Base-by-base conservation (phyloP, 2,888 invertebrate species). In the Sympetrum striolatum region DNA sequence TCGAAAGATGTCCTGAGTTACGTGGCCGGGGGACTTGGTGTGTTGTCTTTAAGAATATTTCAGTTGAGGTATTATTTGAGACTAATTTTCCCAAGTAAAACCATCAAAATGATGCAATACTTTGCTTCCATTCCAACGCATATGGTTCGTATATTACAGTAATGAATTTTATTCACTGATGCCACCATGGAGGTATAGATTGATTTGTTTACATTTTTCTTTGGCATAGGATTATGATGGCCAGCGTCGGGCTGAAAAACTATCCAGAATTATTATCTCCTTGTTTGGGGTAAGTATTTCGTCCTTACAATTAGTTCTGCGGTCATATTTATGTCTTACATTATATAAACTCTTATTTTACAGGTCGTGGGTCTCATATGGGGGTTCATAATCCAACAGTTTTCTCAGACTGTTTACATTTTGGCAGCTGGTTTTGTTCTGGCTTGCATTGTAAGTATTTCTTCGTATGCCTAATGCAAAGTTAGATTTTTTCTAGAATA, bases 311-410 rank as follows among this genome's bases (percentile, higher is more conserved):
- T 25, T 80, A 53, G 53, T 18, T 58, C 0, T 82, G 2, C 22
- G 31, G 25, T 91, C 39, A 15, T 35, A 2, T 35, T 2, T 48
- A 5, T 31, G 25, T n/a, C n/a, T 58, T 5, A 35, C 31, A 90
- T 18, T 14, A 58, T 73, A 60, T 12, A 79, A 64, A 73, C 82
- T 37, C 14, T 90, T 91, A 91, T 91, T 91, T 92, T 93, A 73
- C 92, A 96, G 96, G 94, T 96, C 91, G 97, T 98, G 90, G 99
- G 99, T 14, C 95, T 99, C 91, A 95, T 97, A 90, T 98, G 98
- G 97, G 99, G 99, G 73, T 98, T 98, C 93, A 96, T 97, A 90
- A 98, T 98, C 92, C 98, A 99, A 93, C 98, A 98, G 93, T 99
- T 99, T 93, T 99, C 98, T 0, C 98, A 98, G 93, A 98, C 98